Evolutionary conservation across 2,888 invertebrate genomes (phyloP).

Genomic region (Drosophila borborema): DNA sequence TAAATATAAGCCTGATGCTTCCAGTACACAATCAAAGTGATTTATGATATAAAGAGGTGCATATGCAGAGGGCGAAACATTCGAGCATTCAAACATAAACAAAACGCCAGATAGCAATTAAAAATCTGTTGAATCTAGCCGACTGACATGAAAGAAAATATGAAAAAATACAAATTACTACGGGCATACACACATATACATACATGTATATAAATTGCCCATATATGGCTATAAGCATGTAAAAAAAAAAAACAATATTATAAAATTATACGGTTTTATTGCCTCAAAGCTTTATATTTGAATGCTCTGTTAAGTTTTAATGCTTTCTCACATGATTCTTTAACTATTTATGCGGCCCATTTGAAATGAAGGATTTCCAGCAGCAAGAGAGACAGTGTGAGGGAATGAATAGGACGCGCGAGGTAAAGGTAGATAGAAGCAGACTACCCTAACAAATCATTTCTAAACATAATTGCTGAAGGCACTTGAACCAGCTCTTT

Average conservation of each 20-base stretch:
- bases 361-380: slow-evolving; percentile 66
- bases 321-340: slow-evolving; percentile 74
- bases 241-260: slow-evolving; percentile 11
- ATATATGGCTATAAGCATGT: slow-evolving; percentile 6
- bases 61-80: slow-evolving; percentile 49
- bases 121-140: slow-evolving; percentile 73
- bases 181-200: background rate
- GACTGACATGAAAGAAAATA: slow-evolving; percentile 56
- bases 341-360: slow-evolving; percentile 53
- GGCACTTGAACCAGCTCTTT: slow-evolving; percentile 45
- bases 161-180: slow-evolving; percentile 24
- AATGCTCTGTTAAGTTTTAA: slow-evolving; percentile 58
- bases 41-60: slow-evolving; percentile 59
- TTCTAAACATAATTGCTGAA: slow-evolving; percentile 70
- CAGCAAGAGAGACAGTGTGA: background rate
- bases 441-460: slow-evolving; percentile 79
- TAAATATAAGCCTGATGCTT: slow-evolving; percentile 25
- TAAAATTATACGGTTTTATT: slow-evolving; percentile 38
- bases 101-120: slow-evolving; percentile 61
- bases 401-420: background rate
- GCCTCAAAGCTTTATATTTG: slow-evolving; percentile 41
- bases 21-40: slow-evolving; percentile 36
- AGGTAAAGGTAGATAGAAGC: background rate
- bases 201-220: background rate
- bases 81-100: slow-evolving; percentile 48